Percentiles rank a stretch among this genome's conserved stretches.
Evolutionary conservation across 1,140 invertebrate genomes (phyloP).

Genomic region (Ctenoplectra terminalis): DNA sequence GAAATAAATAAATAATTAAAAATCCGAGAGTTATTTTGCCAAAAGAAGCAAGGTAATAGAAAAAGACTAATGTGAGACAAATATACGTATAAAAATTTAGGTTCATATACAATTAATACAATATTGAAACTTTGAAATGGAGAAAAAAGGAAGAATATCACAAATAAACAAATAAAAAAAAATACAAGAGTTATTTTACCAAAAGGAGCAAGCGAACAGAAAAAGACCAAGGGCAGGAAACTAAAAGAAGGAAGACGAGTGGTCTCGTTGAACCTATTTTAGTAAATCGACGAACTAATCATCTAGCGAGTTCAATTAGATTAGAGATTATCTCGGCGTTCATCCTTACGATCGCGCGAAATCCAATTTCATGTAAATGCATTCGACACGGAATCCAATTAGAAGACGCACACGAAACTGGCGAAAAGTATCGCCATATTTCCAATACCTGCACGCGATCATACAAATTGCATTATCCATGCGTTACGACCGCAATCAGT

Average conservation of each 20-base stretch:
- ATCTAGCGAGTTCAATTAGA: slow-evolving; percentile 34
- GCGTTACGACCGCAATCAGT: neutral
- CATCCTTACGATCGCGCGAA: slow-evolving; percentile 31
- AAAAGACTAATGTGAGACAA: too few species aligned
- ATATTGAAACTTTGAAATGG: too few species aligned
- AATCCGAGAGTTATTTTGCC: too few species aligned
- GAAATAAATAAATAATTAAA: too few species aligned
- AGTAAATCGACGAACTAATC: slow-evolving; percentile 20
- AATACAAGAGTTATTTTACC: too few species aligned
- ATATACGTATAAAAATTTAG: too few species aligned
- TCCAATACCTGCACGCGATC: neutral
- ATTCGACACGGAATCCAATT: slow-evolving; percentile 58
- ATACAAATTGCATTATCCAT: neutral
- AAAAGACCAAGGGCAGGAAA: neutral
- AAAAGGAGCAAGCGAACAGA: neutral
- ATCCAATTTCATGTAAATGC: slow-evolving; percentile 66
- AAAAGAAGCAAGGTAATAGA: too few species aligned
- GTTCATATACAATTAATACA: too few species aligned
- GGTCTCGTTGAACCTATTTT: neutral
- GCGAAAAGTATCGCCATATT: slow-evolving; percentile 16
- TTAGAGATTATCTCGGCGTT: slow-evolving; percentile 41
- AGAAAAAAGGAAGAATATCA: too few species aligned
- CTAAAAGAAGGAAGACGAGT: neutral
- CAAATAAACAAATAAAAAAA: too few species aligned
- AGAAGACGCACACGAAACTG: slow-evolving; percentile 10